Base-by-base conservation (phyloP, 2,888 invertebrate genomes). In the Oscheius sp. region DNA sequence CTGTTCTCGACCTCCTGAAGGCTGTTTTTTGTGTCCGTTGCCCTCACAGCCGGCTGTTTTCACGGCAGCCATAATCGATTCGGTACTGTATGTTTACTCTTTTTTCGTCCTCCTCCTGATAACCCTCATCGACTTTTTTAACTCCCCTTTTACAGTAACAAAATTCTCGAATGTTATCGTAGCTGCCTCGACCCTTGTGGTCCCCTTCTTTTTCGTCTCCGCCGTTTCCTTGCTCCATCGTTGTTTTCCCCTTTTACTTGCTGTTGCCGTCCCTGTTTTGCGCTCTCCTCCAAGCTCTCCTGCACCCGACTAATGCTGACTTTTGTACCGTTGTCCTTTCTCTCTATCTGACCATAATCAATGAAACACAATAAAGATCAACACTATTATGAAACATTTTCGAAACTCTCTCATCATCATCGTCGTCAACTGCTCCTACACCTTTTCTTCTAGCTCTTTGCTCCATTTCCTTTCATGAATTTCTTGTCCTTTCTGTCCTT, bases 191-290 rank as follows among this genome's bases (percentile, higher is more conserved):
- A 41, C 41, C 59, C 44, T 59, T 41, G 26, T 28, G 24, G 44
- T n/a, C 32, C 33, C 32, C 59, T 44, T 59, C 59, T 59, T 26
- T 20, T 20, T 28, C 44, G 32, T 22, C 59, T 59, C 59, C 59
- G n/a, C n/a, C n/a, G 4, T 20, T 14, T 12, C 41, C 41, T 20
- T 26, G 41, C 26, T 59, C 59, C 44, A 22, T 59, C 33, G 59
- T 59, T 59, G 59, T 59, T 59, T 59, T 59, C 12, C 24, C 38
- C 38, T 22, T 57, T 32, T 30, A 17, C 54, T 47, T 24, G 47
- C 33, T 32, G 54, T 59, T 59, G 59, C 59, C 59, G 59, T 59
- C 59, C n/a, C 30, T 17, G 59, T 59, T 30, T 30, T 41, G 41
- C 26, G 59, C 59, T 44, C 59, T 59, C 44, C 44, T 32, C 41